phyloP scores from a whole-genome alignment of 35 echinoderm and acorn worm genomes.

The Apostichopus japonicus region DNA sequence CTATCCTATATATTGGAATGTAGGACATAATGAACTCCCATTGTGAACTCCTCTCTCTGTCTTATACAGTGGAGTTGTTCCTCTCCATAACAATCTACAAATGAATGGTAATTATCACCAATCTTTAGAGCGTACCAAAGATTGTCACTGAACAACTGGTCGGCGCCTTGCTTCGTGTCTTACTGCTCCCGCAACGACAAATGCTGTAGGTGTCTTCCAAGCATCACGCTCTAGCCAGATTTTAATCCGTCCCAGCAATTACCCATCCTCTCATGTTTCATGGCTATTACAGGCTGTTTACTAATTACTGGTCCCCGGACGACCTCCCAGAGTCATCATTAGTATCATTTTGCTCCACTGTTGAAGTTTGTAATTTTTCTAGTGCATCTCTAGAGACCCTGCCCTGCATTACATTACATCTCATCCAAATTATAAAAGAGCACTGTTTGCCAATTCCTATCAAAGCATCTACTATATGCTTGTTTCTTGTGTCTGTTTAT shows the following conservation, averaged over 20 bases:
- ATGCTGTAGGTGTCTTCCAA: neutral
- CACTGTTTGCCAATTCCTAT: neutral
- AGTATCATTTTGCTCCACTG: slow-evolving; percentile 14
- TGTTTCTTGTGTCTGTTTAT: neutral
- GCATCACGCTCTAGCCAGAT: neutral
- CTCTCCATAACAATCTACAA: neutral
- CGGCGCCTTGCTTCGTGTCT: neutral
- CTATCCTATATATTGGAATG: neutral
- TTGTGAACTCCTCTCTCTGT: neutral
- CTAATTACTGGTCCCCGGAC: slow-evolving; percentile 36
- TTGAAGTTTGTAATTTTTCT: slow-evolving; percentile 32
- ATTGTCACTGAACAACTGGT: neutral
- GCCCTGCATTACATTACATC: slow-evolving; percentile 33
- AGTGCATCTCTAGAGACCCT: neutral
- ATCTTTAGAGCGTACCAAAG: neutral
- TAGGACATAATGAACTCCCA: neutral
- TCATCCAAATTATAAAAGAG: slow-evolving; percentile 1
- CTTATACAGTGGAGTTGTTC: neutral
- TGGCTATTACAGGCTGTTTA: neutral
- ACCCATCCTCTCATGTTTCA: neutral
- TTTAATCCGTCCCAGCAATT: slow-evolving; percentile 20
- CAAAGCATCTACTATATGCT: neutral
- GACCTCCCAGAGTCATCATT: slow-evolving; percentile 22
- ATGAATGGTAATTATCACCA: neutral
- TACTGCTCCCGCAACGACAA: neutral